Evolutionary conservation across 2,797 vertebrate genomes (phyloP).

Genomic region (Corythornis leucogaster): DNA sequence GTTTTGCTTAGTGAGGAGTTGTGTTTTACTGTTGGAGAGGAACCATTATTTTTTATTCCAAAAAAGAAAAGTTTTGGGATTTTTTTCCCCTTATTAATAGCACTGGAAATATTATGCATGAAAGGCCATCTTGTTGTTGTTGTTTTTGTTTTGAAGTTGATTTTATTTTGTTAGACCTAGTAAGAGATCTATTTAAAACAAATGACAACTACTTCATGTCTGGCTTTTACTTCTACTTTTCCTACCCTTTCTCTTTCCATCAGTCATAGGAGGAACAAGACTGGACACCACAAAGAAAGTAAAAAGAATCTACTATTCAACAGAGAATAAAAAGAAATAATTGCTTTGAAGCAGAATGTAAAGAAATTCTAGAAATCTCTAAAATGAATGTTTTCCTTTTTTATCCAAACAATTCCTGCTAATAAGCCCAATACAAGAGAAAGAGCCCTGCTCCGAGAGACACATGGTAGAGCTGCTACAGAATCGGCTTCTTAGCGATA

Average conservation of each 20-base stretch:
- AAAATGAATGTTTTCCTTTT: not conserved
- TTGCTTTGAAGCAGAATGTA: not conserved
- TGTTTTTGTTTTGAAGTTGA: too few species aligned
- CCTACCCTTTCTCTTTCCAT: not conserved
- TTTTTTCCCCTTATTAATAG: too few species aligned
- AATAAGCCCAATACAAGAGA: fast-evolving
- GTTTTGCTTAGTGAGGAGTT: not conserved
- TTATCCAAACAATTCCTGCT: not conserved
- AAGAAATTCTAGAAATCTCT: not conserved
- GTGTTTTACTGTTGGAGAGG: not conserved
- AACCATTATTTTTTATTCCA: not conserved
- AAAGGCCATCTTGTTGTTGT: not conserved
- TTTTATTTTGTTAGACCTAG: not conserved
- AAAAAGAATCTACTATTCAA: not conserved
- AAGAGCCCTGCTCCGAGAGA: not conserved
- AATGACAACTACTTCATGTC: fast-evolving
- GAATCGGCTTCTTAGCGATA: fast-evolving
- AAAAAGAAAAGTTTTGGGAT: not conserved
- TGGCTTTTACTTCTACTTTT: not conserved
- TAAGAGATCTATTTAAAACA: not conserved
- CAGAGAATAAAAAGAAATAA: not conserved
- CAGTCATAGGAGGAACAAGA: not conserved
- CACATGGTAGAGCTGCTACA: fast-evolving
- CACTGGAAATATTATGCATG: not conserved
- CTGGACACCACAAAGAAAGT: not conserved